Evolutionary conservation across 2,113 vertebrate genomes (phyloP).

Genomic region (Nothobranchius kuhntae): DNA sequence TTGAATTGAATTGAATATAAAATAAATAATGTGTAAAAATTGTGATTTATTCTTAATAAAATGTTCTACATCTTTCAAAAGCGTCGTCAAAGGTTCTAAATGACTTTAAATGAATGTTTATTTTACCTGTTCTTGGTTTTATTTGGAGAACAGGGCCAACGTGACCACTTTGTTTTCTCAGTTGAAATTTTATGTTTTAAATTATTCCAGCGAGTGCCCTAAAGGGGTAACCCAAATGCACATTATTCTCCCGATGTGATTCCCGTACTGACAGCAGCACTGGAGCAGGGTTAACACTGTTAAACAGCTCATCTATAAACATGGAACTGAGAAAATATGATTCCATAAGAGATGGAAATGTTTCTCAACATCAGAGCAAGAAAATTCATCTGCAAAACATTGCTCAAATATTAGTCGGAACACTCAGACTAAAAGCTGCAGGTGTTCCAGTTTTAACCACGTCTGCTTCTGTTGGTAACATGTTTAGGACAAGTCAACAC

Average conservation of each 20-base stretch:
- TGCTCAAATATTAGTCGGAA: not conserved
- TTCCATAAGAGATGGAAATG: slow-evolving; percentile 24
- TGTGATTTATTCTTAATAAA: too few species aligned
- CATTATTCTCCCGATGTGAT: slow-evolving; percentile 14
- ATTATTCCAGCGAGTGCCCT: too few species aligned
- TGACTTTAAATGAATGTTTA: too few species aligned
- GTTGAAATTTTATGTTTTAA: too few species aligned
- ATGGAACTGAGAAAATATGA: slow-evolving; percentile 25
- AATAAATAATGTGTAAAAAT: too few species aligned
- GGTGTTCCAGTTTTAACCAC: not conserved
- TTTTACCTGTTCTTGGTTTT: too few species aligned
- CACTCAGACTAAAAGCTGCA: slow-evolving; percentile 18
- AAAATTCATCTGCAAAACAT: slow-evolving; percentile 2
- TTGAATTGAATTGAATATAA: too few species aligned
- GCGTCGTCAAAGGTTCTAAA: too few species aligned
- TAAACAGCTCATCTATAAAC: slow-evolving; percentile 60
- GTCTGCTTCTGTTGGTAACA: not conserved
- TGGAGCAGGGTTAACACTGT: slow-evolving; percentile 16
- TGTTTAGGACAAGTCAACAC: slow-evolving; percentile 1
- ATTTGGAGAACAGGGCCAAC: too few species aligned
- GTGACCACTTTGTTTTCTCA: too few species aligned
- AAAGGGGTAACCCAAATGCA: slow-evolving; percentile 10
- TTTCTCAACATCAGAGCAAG: slow-evolving; percentile 7
- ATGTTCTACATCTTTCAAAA: too few species aligned
- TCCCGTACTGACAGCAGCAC: slow-evolving; percentile 20